Evolutionary conservation across 2,113 vertebrate species (phyloP).

Genomic region (Nicator chloris): DNA sequence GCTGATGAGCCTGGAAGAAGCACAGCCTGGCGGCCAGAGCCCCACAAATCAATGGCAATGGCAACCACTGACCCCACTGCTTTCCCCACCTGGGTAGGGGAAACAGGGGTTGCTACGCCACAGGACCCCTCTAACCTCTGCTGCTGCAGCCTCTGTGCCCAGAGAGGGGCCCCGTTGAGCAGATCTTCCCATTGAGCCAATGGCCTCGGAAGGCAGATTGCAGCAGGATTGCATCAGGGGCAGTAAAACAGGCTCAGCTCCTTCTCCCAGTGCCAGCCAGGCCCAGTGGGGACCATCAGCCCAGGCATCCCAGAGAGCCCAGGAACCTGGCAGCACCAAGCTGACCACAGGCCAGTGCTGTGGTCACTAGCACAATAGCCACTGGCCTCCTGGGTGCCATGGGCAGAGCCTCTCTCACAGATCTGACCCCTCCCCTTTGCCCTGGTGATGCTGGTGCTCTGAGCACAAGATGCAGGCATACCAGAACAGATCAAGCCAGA

Average conservation of each 20-base stretch:
- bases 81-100: too few relatives aligned
- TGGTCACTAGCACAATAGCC: neutral
- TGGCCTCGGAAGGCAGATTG: neutral
- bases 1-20: neutral
- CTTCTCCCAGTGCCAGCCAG: rapidly evolving
- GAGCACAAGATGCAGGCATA: neutral
- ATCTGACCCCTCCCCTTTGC: neutral
- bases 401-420: neutral
- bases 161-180: neutral
- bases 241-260: neutral
- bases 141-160: rapidly evolving
- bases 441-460: neutral
- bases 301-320: rapidly evolving
- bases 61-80: neutral
- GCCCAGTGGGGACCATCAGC: too few relatives aligned
- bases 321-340: neutral
- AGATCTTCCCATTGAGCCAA: neutral
- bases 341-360: rapidly evolving
- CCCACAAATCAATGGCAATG: neutral
- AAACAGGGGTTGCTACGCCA: neutral
- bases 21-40: neutral
- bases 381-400: rapidly evolving
- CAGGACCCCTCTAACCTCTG: neutral
- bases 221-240: rapidly evolving
- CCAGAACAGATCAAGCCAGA: neutral